These are phyloP conservation scores for Thamnaconus septentrionalis DNA, from an alignment of 2,113 vertebrate species.

Conservation along the genomic window DNA sequence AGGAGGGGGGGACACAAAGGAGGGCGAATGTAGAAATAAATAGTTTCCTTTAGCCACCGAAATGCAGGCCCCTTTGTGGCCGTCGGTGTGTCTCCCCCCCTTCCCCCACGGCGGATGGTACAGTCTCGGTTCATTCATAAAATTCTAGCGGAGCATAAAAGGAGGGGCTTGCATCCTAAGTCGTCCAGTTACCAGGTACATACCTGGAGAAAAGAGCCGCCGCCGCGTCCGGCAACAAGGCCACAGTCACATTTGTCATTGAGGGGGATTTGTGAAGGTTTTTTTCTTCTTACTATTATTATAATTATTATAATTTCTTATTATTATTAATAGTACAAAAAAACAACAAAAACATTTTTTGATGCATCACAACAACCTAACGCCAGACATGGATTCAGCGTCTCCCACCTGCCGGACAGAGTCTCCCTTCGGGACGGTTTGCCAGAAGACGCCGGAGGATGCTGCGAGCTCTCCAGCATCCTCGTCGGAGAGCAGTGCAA, in stretches of 20 bases:
- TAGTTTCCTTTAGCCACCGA: conserved; percentile 3
- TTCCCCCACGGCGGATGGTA: conserved; percentile 67
- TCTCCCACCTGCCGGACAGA: conserved; percentile 86
- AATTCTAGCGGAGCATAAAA: conserved; percentile 81
- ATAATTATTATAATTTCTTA: too few species aligned
- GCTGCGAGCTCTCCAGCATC: conserved; percentile 81
- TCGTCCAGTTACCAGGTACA: conserved; percentile 79
- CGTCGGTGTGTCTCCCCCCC: conserved; percentile 34
- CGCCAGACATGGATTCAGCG: conserved; percentile 85
- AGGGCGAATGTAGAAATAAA: conserved; percentile 8
- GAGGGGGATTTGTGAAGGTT: conserved; percentile 19
- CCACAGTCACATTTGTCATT: conserved; percentile 38
- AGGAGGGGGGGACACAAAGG: too few species aligned
- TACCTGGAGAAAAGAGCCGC: conserved; percentile 74
- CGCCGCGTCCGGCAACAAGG: conserved; percentile 38
- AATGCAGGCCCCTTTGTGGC: conserved; percentile 24
- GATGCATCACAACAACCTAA: conserved; percentile 83
- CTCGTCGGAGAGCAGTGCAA: conserved; percentile 78
- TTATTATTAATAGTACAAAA: too few species aligned
- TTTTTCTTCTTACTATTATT: background rate
- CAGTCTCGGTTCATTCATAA: conserved; percentile 83
- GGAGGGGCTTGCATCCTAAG: conserved; percentile 76
- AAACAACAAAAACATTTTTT: too few species aligned
- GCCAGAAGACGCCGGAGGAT: conserved; percentile 82
- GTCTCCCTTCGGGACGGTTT: conserved; percentile 84